Evolutionary conservation across 2,888 invertebrate genomes (phyloP).

Genomic region (Caenorhabditis sinica): DNA sequence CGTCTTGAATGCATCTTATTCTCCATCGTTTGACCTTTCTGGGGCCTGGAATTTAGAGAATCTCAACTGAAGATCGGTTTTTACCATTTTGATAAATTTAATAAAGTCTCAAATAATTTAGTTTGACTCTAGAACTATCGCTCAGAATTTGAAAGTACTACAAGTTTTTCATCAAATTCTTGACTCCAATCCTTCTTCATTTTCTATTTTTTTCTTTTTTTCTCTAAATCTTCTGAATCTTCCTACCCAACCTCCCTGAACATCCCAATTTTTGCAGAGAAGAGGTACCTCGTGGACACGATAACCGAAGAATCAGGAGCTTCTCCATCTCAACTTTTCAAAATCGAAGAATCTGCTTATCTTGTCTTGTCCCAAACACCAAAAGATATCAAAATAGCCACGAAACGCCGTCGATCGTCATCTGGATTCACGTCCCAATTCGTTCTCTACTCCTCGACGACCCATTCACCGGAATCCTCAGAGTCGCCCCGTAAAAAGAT

Average conservation of each 20-base stretch:
- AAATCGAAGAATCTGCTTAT: too few species aligned
- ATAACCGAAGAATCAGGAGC: neutral
- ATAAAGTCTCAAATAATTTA: too few species aligned
- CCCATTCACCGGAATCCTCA: too few species aligned
- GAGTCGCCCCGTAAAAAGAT: constrained; percentile 7
- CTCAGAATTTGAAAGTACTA: too few species aligned
- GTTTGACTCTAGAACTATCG: too few species aligned
- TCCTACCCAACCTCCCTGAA: too few species aligned
- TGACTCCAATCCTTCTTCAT: too few species aligned
- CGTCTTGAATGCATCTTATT: neutral
- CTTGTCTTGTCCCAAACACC: neutral
- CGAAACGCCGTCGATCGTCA: constrained; percentile 17
- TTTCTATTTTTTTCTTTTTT: too few species aligned
- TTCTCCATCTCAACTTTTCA: neutral
- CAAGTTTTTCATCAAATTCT: too few species aligned
- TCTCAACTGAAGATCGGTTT: too few species aligned
- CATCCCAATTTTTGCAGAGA: neutral
- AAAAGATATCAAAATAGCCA: constrained; percentile 4
- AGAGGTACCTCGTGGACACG: neutral
- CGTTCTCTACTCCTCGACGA: neutral
- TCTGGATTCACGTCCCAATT: neutral
- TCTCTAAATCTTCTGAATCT: too few species aligned
- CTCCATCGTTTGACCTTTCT: neutral
- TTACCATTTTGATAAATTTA: too few species aligned
- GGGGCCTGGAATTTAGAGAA: neutral